Base-by-base conservation (phyloP, 2,888 invertebrate species). In the Drosophila anomalipes region DNA sequence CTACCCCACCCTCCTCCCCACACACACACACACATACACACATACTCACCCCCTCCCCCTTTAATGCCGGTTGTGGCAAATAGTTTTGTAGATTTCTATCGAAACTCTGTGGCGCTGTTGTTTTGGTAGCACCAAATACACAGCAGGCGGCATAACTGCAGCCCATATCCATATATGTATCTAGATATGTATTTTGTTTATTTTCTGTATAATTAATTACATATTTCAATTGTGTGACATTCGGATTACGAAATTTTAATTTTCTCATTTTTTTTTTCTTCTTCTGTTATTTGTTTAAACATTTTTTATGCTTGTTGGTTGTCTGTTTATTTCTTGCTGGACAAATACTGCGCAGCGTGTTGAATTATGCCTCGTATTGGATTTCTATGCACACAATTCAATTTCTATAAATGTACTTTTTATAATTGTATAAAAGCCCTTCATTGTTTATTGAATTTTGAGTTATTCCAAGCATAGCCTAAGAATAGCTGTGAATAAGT, bases 31-130 rank as follows among this genome's bases (percentile, higher is more conserved):
- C 30, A 30, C 30, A 14, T 35, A 12, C 33, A 14, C 12, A 32
- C 41, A 44, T 47, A 4, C n/a, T 41, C 47, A 39, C 2, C 41
- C 10, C 37, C 12, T 5, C 32, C 12, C 41, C 33, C 52, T 9
- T 14, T 22, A 44, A 44, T 41, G 51, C 16, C 39, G 33, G 6
- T 59, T 44, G 89, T 86, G 90, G 86, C 90, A 90, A 86, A 86
- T 86, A 86, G 90, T 86, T 86, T 89, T 86, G 79, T 90, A 86
- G 86, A 86, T 90, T 89, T 83, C 68, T 72, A 86, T 86, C 86
- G 77, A 89, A 49, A 53, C 68, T 61, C 47, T 62, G 58, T 49
- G 77, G 76, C 35, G 56, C 37, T 37, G 77, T 51, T 59, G 63
- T 68, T 72, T 81, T 89, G 89, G 84, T 84, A 90, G 85, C 85